Conservation (phyloP, 2,113 vertebrate genomes). For the Rynchops niger region DNA sequence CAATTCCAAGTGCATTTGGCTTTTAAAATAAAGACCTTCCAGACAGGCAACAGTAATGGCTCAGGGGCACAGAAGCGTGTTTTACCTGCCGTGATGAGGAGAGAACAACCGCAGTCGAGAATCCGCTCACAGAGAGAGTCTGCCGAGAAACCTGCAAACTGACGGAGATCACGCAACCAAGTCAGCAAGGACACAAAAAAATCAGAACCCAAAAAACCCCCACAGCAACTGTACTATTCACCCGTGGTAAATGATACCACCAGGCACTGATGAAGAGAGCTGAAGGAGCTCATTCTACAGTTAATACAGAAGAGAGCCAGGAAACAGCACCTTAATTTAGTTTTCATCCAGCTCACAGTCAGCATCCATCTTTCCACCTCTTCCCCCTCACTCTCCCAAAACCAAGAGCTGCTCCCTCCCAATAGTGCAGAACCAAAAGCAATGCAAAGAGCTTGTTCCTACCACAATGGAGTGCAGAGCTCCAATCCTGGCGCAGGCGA, state of each 20-base stretch:
- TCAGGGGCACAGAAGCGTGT: background rate
- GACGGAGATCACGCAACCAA: background rate
- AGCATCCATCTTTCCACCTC: background rate
- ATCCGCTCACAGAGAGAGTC: slow-evolving; percentile 94
- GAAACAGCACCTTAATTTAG: background rate
- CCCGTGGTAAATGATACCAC: background rate
- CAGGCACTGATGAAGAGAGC: background rate
- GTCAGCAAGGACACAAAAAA: background rate
- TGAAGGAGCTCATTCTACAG: background rate
- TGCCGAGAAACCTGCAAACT: slow-evolving; percentile 98
- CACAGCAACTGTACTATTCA: background rate
- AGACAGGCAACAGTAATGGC: background rate
- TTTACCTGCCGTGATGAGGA: slow-evolving; percentile 93
- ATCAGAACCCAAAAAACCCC: background rate
- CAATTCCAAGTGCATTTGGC: background rate
- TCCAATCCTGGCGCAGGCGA: slow-evolving; percentile 92
- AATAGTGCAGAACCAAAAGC: background rate
- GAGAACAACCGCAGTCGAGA: slow-evolving; percentile 85
- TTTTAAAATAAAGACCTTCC: background rate
- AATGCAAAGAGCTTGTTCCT: slow-evolving; percentile 38
- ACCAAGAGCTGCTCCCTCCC: background rate
- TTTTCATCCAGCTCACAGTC: background rate
- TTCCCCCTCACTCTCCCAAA: background rate
- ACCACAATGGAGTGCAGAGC: slow-evolving; percentile 95
- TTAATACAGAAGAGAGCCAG: background rate